Percentiles rank a stretch among this genome's conserved stretches.
These are phyloP conservation scores for Cotesia glomerata DNA, from an alignment of 1,140 invertebrate species.

Conservation along the genomic window DNA sequence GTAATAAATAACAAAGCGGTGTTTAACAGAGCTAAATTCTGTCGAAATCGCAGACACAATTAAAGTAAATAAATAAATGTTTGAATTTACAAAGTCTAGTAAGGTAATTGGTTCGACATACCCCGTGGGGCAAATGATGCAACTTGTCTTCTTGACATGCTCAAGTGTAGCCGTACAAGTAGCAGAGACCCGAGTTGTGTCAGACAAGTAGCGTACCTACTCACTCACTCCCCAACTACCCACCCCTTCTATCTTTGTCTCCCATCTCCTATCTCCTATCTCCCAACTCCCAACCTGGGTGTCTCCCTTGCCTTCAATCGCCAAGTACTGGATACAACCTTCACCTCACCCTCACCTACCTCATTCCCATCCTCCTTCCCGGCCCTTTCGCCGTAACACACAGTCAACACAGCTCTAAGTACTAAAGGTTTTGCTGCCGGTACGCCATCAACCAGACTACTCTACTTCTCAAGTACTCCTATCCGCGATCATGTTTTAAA, in stretches of 20 bases:
- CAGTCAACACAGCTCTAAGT: neutral
- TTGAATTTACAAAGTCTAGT: constrained; percentile 6
- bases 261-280: constrained; percentile 5
- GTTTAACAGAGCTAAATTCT: too few relatives aligned
- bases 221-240: neutral
- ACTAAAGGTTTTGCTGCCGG: neutral
- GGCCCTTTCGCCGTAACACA: too few relatives aligned
- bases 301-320: neutral
- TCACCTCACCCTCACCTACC: too few relatives aligned
- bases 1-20: too few relatives aligned
- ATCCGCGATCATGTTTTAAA: too few relatives aligned
- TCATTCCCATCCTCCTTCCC: too few relatives aligned
- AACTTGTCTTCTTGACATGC: constrained; percentile 28
- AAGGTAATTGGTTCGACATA: neutral
- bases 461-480: too few relatives aligned
- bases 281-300: neutral
- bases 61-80: too few relatives aligned
- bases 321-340: too few relatives aligned
- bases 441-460: too few relatives aligned
- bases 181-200: constrained; percentile 41
- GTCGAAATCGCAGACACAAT: too few relatives aligned
- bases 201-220: constrained; percentile 38
- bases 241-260: neutral
- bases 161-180: constrained; percentile 35
- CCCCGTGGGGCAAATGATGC: constrained; percentile 2